Base-by-base conservation (phyloP, 1,140 invertebrate species). In the Himalopsyche phryganea region DNA sequence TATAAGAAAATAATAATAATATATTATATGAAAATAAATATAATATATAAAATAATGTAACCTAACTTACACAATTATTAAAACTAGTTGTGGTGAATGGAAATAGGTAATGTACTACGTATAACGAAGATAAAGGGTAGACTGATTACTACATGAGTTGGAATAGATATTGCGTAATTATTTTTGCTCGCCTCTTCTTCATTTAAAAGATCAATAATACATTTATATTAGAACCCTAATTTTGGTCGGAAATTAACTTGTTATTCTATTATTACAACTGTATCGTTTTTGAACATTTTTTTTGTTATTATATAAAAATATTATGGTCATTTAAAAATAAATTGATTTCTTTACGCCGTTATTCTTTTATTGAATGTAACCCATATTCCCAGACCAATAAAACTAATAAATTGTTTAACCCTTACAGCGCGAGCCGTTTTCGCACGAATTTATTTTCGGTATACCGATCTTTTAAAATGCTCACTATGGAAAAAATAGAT, bases 131-230 rank as follows among this genome's bases (percentile, higher is more conserved):
- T 49, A 19, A 57, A 44, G 35, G 44, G 54, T 57, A 57, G 54
- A 57, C 54, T 50, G 54, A 57, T 45, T 56, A 4, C 15, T 20
- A 38, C 42, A 38, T 14, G 40, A 57, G 46, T 23, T 18, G 47
- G 46, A 35, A 11, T 50, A 50, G 54, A 50, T 41, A 50, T 42
- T 48, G 20, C 13, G 35, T 33, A 33, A 50, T 50, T 57, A 36
- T 57, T 57, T 57, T 14, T 42, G 54, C 54, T 57, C 44, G 47
- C 54, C 54, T 50, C 47, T 50, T 35, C 40, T 57, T 50, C 35
- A 50, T 56, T 50, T 40, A 50, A 45, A 49, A 42, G 46, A 45
- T 57, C 47, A 45, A 50, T 42, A 57, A 55, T 57, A 35, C 49
- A 44, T 50, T 57, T 56, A 50, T 57, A 50, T 15, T 47, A 50